Base-by-base conservation (phyloP, 2,888 invertebrate genomes). In the Pemphredon lugubris region DNA sequence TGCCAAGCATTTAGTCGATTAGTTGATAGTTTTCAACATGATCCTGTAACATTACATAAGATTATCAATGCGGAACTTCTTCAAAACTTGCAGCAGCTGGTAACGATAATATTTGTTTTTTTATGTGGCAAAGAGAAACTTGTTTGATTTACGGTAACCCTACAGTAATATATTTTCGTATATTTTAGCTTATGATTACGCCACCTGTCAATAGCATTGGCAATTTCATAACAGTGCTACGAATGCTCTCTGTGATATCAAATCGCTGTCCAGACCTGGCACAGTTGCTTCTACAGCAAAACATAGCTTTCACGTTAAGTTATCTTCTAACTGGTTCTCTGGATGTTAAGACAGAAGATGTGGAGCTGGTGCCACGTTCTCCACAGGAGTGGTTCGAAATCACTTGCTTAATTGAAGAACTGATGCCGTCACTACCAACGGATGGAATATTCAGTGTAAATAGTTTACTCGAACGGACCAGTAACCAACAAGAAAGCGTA, bases 371-470 rank as follows among this genome's bases (percentile, higher is more conserved):
- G 50, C 93, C 97, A 1, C 94, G 98, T 68, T 95, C 96, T 54
- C 98, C 99, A 0, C 98, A 98, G 88, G 99, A 99, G 90, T 92
- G 98, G 81, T 98, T 98, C 90, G 99, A 99, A 91, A 97, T 99
- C 72, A 98, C 99, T 4, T 96, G 97, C 83, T 92, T 99, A 61
- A 98, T 99, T 85, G 98, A 97, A 11, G 99, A 99, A 91, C 92
- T 99, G 79, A 96, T 99, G 96, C 99, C 99, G 39, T 95, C 96
- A 42, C 92, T 99, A 82, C 99, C 99, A 0, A 94, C 94, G 0
- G 98, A 98, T 90, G 98, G 98, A 7, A 96, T 99, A 83, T 99
- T 99, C 91, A 93, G 96, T 50, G 97, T 99, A 65, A 98, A 99
- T 91, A 92, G 94, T 47, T 92, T 97, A 83, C 92, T 98, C 68